These are phyloP conservation scores for Astropecten irregularis DNA, from an alignment of 53 echinoderm and acorn worm genomes.

Conservation along the genomic window DNA sequence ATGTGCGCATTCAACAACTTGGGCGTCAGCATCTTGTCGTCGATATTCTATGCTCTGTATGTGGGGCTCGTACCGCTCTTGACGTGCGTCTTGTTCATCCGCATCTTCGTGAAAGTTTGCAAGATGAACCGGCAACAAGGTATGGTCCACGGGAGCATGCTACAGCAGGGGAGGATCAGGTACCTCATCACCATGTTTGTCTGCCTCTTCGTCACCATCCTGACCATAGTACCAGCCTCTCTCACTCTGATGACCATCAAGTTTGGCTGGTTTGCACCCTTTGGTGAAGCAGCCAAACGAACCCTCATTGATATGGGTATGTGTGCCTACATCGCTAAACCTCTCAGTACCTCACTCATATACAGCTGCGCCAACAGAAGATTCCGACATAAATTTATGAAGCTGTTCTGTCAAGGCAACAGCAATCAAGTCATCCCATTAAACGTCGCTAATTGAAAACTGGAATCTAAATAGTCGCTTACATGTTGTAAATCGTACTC, in stretches of 20 bases:
- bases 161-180: background rate
- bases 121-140: background rate
- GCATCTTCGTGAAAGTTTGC: background rate
- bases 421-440: background rate
- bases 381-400: background rate
- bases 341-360: background rate
- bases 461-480: too few relatives aligned
- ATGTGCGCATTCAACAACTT: too few relatives aligned
- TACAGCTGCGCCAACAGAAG: background rate
- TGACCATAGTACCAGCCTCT: too few relatives aligned
- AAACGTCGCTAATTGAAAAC: too few relatives aligned
- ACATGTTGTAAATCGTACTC: too few relatives aligned
- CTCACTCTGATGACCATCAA: too few relatives aligned
- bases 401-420: background rate
- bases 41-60: background rate
- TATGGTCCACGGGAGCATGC: background rate
- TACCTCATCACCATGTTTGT: background rate
- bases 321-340: too few relatives aligned
- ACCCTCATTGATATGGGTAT: too few relatives aligned
- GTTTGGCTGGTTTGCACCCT: too few relatives aligned
- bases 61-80: background rate
- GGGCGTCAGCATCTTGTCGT: too few relatives aligned
- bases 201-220: background rate
- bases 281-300: too few relatives aligned
- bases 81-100: background rate